A percentile compares a stretch with the other conserved stretches of the same genome.
Evolutionary conservation across 2,797 vertebrate genomes (phyloP).

Genomic region (Catharus ustulatus): DNA sequence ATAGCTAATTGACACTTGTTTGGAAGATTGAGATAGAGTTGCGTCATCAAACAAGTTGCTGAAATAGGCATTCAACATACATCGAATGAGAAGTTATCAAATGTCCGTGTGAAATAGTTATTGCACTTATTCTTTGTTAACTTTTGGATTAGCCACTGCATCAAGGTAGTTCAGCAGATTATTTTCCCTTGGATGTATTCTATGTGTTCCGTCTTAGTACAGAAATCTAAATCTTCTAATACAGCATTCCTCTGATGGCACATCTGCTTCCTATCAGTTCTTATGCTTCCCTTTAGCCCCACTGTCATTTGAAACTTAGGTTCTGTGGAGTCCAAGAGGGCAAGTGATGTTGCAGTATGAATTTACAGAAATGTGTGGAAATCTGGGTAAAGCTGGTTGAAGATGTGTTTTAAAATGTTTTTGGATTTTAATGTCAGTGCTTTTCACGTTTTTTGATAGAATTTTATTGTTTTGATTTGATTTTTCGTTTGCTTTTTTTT

Average conservation of each 20-base stretch:
- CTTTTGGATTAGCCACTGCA: neutral
- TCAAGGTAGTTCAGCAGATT: neutral
- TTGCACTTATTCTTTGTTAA: neutral
- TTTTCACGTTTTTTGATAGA: too few species aligned
- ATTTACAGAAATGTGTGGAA: neutral
- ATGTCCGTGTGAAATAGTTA: neutral
- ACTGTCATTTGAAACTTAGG: neutral
- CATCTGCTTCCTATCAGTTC: neutral
- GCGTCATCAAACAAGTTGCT: neutral
- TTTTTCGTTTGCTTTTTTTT: neutral
- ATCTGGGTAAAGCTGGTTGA: neutral
- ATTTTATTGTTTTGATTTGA: too few species aligned
- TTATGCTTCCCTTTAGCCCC: neutral
- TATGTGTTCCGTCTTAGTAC: neutral
- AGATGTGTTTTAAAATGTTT: neutral
- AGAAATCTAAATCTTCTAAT: neutral
- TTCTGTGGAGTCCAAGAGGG: neutral
- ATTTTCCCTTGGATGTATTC: neutral
- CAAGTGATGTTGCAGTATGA: neutral
- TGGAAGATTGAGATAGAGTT: neutral
- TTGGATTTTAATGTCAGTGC: neutral
- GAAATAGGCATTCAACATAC: neutral
- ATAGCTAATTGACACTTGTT: neutral
- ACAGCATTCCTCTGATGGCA: neutral
- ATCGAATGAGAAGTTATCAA: neutral